Percentiles rank a stretch among this genome's conserved stretches.
These are phyloP conservation scores for Clarias laeviceps DNA, from an alignment of 2,797 vertebrate species.

Conservation along the genomic window DNA sequence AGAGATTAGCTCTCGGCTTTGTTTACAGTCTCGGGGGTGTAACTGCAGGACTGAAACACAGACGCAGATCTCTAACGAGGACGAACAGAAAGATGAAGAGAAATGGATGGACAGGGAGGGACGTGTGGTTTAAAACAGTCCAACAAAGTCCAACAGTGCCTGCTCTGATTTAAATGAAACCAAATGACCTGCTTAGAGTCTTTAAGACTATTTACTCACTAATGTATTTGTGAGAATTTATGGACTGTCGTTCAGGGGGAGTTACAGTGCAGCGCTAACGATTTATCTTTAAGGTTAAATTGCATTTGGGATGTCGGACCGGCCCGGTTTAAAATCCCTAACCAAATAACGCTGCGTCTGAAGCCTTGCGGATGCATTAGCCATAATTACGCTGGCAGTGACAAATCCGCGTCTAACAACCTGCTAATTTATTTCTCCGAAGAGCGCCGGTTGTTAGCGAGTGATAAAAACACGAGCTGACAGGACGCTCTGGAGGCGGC, in stretches of 20 bases:
- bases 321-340: conserved; percentile 55
- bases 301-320: conserved; percentile 52
- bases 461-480: conserved; percentile 50
- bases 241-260: conserved; percentile 54
- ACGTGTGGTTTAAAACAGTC: conserved; percentile 34
- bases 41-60: background rate
- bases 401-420: conserved; percentile 56
- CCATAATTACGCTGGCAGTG: conserved; percentile 59
- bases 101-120: background rate
- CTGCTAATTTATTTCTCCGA: conserved; percentile 54
- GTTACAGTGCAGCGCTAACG: conserved; percentile 49
- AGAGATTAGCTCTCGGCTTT: background rate
- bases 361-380: conserved; percentile 56
- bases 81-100: background rate
- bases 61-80: background rate
- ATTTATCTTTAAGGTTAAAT: conserved; percentile 64
- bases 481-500: conserved; percentile 27
- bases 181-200: conserved; percentile 54
- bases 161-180: conserved; percentile 51
- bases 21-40: background rate
- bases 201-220: conserved; percentile 54
- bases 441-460: conserved; percentile 51
- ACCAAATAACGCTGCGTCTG: conserved; percentile 56
- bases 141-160: conserved; percentile 28
- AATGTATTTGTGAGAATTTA: conserved; percentile 61